A percentile compares a stretch with the other conserved stretches of the same genome.
These are phyloP conservation scores for Syngnathoides biaculeatus DNA, from an alignment of 2,113 vertebrate species.

Conservation along the genomic window DNA sequence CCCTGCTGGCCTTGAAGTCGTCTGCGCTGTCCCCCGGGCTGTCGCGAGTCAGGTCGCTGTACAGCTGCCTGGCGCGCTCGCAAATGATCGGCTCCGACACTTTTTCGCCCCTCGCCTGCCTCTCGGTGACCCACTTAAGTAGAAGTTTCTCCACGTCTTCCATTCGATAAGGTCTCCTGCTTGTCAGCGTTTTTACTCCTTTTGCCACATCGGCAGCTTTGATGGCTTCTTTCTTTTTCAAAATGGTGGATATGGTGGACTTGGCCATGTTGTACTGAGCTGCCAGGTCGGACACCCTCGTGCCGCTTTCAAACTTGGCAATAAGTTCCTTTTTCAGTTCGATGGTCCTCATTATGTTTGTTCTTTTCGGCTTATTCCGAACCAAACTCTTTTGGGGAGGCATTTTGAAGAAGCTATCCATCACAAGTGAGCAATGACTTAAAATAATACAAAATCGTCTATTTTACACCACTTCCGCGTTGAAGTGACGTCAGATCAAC, in stretches of 20 bases:
- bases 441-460: neutral
- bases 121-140: constrained; percentile 10
- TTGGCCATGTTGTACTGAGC: constrained; percentile 2
- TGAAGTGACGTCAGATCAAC: neutral
- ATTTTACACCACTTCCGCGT: neutral
- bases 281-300: constrained; percentile 4
- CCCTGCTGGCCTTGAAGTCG: constrained; percentile 9
- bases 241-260: constrained; percentile 10
- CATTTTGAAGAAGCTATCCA: constrained; percentile 6
- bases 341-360: constrained; percentile 1
- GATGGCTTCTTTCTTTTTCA: constrained; percentile 12
- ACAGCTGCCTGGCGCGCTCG: neutral
- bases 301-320: neutral
- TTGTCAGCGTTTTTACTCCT: constrained; percentile 10
- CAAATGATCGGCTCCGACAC: constrained; percentile 6
- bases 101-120: neutral
- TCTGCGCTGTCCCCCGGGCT: neutral
- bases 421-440: neutral
- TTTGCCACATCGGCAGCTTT: constrained; percentile 1
- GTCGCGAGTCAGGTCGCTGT: constrained; percentile 1
- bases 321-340: constrained; percentile 8
- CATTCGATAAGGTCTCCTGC: neutral
- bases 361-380: neutral
- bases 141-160: constrained; percentile 7
- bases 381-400: neutral